A percentile compares a stretch with the other conserved stretches of the same genome.
Evolutionary conservation across 2,888 invertebrate genomes (phyloP).

Genomic region (Drosophila anomalata): DNA sequence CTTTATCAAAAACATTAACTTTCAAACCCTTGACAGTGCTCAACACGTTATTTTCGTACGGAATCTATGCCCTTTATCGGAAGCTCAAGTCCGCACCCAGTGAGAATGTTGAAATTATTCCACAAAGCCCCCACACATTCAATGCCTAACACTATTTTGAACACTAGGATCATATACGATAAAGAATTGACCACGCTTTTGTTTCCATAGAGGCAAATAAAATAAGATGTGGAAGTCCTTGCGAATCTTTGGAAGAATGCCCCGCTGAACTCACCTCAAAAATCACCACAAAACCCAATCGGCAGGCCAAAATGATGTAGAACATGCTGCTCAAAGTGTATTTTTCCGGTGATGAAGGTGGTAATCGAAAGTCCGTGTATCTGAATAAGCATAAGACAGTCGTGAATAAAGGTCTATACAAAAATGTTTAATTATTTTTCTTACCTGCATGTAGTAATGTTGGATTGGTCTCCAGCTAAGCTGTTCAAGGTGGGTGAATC

Average conservation of each 20-base stretch:
- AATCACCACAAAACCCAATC: conserved; percentile 95
- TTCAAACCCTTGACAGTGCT: conserved; percentile 55
- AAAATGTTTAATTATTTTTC: conserved; percentile 7
- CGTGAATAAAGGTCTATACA: neutral
- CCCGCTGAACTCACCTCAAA: conserved; percentile 89
- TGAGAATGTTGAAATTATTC: conserved; percentile 60
- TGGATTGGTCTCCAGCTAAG: conserved; percentile 83
- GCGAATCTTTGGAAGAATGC: neutral
- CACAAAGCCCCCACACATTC: conserved; percentile 28
- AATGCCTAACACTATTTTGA: conserved; percentile 38
- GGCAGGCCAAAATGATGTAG: conserved; percentile 95
- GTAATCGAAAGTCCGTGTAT: conserved; percentile 94
- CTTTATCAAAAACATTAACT: too few relatives aligned
- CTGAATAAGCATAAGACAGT: conserved; percentile 47
- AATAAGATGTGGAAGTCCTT: conserved; percentile 10
- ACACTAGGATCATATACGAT: conserved; percentile 22
- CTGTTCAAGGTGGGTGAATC: conserved; percentile 85
- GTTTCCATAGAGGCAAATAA: conserved; percentile 47
- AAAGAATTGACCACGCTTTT: conserved; percentile 52
- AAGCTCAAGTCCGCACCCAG: conserved; percentile 71
- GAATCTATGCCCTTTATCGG: conserved; percentile 78
- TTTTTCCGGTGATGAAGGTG: conserved; percentile 85
- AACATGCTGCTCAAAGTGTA: conserved; percentile 91
- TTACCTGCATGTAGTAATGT: conserved; percentile 87
- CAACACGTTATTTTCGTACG: conserved; percentile 77